phyloP scores from a whole-genome alignment of 2,113 vertebrate genomes.

The Smithornis capensis region DNA sequence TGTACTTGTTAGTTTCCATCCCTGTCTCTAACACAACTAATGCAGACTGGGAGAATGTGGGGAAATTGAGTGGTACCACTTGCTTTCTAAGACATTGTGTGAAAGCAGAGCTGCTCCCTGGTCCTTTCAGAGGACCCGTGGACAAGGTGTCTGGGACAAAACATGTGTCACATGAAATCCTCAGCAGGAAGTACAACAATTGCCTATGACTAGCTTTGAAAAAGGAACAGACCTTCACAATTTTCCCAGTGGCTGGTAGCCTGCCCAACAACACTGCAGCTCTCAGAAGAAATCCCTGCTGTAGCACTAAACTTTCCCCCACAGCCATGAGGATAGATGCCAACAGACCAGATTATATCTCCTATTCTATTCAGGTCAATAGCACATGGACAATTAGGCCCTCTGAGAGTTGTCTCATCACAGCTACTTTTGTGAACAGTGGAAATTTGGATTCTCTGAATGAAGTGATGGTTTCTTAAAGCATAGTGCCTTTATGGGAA shows the following conservation, averaged over 20 bases:
- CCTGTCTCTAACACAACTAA: accelerated
- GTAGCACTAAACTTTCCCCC: background rate
- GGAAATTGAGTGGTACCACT: background rate
- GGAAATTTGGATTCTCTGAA: background rate
- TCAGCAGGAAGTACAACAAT: background rate
- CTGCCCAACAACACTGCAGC: background rate
- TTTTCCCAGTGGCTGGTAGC: background rate
- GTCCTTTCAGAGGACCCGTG: background rate
- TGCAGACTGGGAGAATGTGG: background rate
- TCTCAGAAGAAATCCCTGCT: background rate
- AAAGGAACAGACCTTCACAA: background rate
- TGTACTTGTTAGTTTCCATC: background rate
- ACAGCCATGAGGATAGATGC: background rate
- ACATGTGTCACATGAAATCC: background rate
- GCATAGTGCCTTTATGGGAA: background rate
- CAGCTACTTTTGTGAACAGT: background rate
- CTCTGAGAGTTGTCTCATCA: background rate
- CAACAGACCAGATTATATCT: background rate
- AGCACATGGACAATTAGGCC: background rate
- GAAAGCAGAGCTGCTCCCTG: background rate
- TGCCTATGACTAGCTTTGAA: background rate
- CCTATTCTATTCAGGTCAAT: background rate
- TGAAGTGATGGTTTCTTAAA: background rate
- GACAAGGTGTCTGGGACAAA: background rate
- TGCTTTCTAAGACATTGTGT: background rate